Base-by-base conservation (phyloP, 2,797 vertebrate species). In the Artibeus jamaicensis region DNA sequence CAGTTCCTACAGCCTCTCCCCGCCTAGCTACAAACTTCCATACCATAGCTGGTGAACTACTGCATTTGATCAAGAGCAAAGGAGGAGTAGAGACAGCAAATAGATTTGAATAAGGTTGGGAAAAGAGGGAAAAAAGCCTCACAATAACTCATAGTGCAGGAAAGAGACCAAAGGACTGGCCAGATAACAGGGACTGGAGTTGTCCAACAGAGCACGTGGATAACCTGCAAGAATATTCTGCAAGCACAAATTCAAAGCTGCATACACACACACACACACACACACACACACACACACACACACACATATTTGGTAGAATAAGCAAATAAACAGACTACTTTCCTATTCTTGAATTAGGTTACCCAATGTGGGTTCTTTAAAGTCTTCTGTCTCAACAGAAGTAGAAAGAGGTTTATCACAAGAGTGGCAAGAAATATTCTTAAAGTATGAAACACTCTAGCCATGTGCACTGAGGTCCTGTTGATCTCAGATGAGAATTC, bases 301-400 rank as follows among this genome's bases (percentile, higher is more conserved):
- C 18, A 8, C 10, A n/a, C 18, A 22, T 42, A 62, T 24, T 44
- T 68, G 4, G 22, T 42, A 92, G 53, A 73, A 77, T 90, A 86
- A 89, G 39, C 74, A 93, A 96, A 86, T 44, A 89, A 79, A 22
- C 9, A 15, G 59, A 79, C 0, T 62, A 73, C 19, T 73, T 94
- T 32, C 48, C 91, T 92, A 77, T 92, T 91, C 48, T 67, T 94
- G 48, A 88, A 34, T 87, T 92, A 78, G 46, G 76, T 68, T 91
- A 95, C 39, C 19, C 26, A 2, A n/a, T 88, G 76, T 83, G 73
- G 46, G 48, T 77, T 85, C 59, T 95, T 94, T 96, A 71, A 95
- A 93, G 65, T 57, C 89, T 93, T 97, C 93, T 96, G 65, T 96
- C 53, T 97, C 48, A 93, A 86, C 34, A 95, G 93, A 96, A 96